Evolutionary conservation across 2,888 invertebrate species (phyloP), one percentile per base, ranked within the genome.

Genomic region (Chironomus tentans): DNA sequence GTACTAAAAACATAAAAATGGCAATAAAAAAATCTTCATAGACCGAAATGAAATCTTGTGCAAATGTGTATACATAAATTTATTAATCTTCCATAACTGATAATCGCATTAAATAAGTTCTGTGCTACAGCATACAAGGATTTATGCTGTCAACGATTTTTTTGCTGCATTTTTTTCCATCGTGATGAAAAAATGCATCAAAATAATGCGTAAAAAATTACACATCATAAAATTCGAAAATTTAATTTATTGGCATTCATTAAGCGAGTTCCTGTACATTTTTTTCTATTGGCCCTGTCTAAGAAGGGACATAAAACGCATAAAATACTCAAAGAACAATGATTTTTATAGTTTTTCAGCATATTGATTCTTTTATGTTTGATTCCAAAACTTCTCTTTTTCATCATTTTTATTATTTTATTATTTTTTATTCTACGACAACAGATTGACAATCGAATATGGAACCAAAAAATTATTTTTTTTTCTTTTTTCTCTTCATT

Each of bases 171-270:
- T 38, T 38, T 38, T 38, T 38, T 38, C 38, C 38, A 10, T 38
- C 38, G 38, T 38, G 28, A 28, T 38, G 38, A 38, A 10, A 38
- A 38, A 38, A 38, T 38, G 62, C 62, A 28, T 28, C 68, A 46
- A 73, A 38, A 38, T 38, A 38, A 73, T 73, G 72, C 72, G 72
- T 73, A 73, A 73, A 68, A 74, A 74, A 74, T 74, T 38, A 68
- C 74, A 74, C 47, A 65, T 74, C 68, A 74, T 74, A 74, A 74
- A 74, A 46, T 74, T 68, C 48, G 47, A 7, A 74, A 65, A 74
- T 74, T 74, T 74, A 68, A 74, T 74, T 74, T 74, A 74, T 74
- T 21, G 68, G 10, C 47, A 21, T 15, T 74, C 74, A 74, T 74
- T 74, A 74, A 74, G 68, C 46, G 56, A 15, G 47, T 46, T 68